Base-by-base conservation (phyloP, 2,797 vertebrate genomes). In the Argentina silus region DNA sequence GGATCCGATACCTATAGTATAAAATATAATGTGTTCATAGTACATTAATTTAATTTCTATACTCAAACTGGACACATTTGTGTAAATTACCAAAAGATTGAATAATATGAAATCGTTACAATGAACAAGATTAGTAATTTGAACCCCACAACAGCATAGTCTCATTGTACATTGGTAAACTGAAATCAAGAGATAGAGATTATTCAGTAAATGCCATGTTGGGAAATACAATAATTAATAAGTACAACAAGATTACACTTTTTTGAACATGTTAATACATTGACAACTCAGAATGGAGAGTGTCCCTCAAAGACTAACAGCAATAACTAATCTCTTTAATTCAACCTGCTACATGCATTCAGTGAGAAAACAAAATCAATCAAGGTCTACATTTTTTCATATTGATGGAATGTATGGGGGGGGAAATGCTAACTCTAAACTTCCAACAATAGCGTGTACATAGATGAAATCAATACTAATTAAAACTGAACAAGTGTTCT, bases 391-490 rank as follows among this genome's bases (percentile, higher is more conserved):
- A 76, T 86, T 82, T 83, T 78, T 78, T 78, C 60, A 76, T 80
- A 92, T 85, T 88, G 88, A 92, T 79, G 81, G 79, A 87, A 79
- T 72, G 77, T 9, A 15, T 57, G 73, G 69, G 85, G 80, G 75
- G 77, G 77, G 85, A 88, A 88, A 88, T 68, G 73, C 76, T 72
- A 88, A 90, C 84, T 85, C 82, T 75, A 77, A 87, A 64, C 55
- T 36, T 67, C 21, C 21, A 45, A 56, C 73, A 79, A 72, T 60
- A 70, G 75, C 73, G 47, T 89, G 90, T 94, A 91, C 93, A 91
- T 85, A 93, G 94, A 96, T 95, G 93, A 93, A 96, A 96, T 96
- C 96, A 95, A 96, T 95, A 94, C 93, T 96, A 96, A 96, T 97
- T 96, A 96, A 96, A 96, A 95, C 86, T 86, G 94, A 94, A 95